phyloP scores from a whole-genome alignment of 2,113 vertebrate species.

The Ophiodon elongatus region DNA sequence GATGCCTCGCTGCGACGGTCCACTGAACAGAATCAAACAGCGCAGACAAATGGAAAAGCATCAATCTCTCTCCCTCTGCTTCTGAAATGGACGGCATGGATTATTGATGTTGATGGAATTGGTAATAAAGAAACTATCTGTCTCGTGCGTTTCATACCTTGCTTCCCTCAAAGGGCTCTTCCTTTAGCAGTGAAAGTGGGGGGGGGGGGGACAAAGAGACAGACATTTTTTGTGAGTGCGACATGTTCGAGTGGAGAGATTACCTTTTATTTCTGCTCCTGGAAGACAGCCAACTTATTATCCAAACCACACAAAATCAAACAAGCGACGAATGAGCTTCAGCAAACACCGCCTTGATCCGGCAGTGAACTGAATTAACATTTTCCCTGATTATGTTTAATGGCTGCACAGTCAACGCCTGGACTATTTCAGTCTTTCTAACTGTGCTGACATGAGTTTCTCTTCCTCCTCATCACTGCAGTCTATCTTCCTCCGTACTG shows the following conservation, averaged over 20 bases:
- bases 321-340: constrained; percentile 56
- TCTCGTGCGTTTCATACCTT: constrained; percentile 80
- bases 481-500: constrained; percentile 60
- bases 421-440: constrained; percentile 51
- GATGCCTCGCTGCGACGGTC: constrained; percentile 53
- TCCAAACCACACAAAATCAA: constrained; percentile 55
- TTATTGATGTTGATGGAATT: constrained; percentile 68
- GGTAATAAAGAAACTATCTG: constrained; percentile 50
- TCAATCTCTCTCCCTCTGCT: constrained; percentile 49
- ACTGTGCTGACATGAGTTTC: constrained; percentile 48
- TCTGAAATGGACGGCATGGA: constrained; percentile 69
- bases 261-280: constrained; percentile 59
- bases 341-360: constrained; percentile 52
- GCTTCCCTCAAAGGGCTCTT: constrained; percentile 86
- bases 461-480: constrained; percentile 47
- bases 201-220: constrained; percentile 61
- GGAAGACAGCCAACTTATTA: constrained; percentile 62
- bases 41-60: constrained; percentile 67
- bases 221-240: constrained; percentile 73
- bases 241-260: constrained; percentile 38
- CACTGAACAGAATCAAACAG: constrained; percentile 62
- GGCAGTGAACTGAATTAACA: constrained; percentile 50
- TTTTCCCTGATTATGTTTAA: constrained; percentile 57
- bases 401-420: constrained; percentile 23
- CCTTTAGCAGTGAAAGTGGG: constrained; percentile 83